Conservation (phyloP, 2,797 vertebrate genomes). For the Girardinus metallicus region DNA sequence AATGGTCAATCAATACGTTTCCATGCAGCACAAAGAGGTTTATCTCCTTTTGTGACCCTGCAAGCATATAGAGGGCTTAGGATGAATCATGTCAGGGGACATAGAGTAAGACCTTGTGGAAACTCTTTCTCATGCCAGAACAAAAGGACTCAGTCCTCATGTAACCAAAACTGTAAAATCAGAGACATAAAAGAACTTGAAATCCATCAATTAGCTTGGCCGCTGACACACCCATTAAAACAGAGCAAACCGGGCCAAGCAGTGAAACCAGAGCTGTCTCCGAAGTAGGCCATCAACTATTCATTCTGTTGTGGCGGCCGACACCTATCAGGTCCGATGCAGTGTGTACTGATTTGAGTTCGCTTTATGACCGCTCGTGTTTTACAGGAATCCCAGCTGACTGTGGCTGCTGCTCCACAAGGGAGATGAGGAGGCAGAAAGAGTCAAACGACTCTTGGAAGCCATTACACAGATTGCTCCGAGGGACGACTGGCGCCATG, state of each 20-base stretch:
- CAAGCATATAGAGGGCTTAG: constrained; percentile 29
- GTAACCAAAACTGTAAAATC: constrained; percentile 57
- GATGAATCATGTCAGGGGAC: constrained; percentile 49
- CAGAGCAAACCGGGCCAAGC: constrained; percentile 36
- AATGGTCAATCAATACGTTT: constrained; percentile 41
- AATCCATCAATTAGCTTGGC: constrained; percentile 54
- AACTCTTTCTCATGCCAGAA: constrained; percentile 45
- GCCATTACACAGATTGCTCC: constrained; percentile 38
- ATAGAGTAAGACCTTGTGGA: constrained; percentile 21
- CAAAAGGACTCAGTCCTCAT: constrained; percentile 53
- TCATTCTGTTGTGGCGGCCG: constrained; percentile 63
- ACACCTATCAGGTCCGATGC: constrained; percentile 67
- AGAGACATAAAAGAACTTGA: constrained; percentile 45
- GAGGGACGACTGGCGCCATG: constrained; percentile 31
- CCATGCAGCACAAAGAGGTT: constrained; percentile 6
- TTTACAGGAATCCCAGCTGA: constrained; percentile 62
- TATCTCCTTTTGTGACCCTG: constrained; percentile 26
- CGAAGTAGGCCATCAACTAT: constrained; percentile 80
- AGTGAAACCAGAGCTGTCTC: constrained; percentile 66
- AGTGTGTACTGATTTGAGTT: constrained; percentile 65
- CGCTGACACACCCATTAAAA: constrained; percentile 61
- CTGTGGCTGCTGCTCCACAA: background rate
- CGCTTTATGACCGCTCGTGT: constrained; percentile 8
- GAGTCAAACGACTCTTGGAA: constrained; percentile 14
- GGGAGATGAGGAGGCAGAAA: constrained; percentile 7